Evolutionary conservation across 2,888 invertebrate genomes (phyloP).

Genomic region (Drosophila histrio): DNA sequence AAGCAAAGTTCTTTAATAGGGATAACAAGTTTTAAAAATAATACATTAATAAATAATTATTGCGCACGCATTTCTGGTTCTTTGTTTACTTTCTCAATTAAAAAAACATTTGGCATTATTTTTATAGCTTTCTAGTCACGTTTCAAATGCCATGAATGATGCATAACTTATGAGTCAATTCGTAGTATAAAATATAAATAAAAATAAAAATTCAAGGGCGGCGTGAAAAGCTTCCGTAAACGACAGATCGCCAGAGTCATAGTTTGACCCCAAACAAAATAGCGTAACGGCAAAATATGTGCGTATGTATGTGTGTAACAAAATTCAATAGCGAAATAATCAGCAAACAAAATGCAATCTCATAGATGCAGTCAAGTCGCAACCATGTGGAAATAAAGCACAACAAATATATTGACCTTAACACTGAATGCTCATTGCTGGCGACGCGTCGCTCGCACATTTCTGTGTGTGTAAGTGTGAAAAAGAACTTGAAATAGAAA

Average conservation of each 20-base stretch:
- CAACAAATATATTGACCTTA: conserved; percentile 78
- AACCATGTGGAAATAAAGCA: conserved; percentile 36
- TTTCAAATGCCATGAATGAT: conserved; percentile 18
- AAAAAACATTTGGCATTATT: neutral
- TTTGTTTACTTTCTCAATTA: neutral
- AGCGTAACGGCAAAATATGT: conserved; percentile 24
- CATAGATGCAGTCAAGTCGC: conserved; percentile 37
- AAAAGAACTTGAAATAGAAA: conserved; percentile 49
- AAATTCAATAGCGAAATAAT: conserved; percentile 68
- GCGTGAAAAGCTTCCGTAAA: conserved; percentile 59
- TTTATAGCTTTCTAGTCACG: conserved; percentile 15
- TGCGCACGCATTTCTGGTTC: neutral
- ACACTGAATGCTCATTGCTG: conserved; percentile 74
- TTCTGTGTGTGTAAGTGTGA: neutral
- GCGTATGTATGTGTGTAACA: conserved; percentile 22
- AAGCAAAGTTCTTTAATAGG: neutral
- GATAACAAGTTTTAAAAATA: neutral
- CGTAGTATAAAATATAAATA: conserved; percentile 12
- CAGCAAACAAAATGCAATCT: conserved; percentile 62
- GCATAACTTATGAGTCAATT: conserved; percentile 28
- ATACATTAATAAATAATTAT: neutral
- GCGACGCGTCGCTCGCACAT: conserved; percentile 34
- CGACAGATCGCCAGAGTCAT: conserved; percentile 45
- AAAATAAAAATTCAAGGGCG: conserved; percentile 13
- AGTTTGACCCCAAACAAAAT: conserved; percentile 47